A percentile compares a stretch with the other conserved stretches of the same genome.
Conservation (phyloP, 2,797 vertebrate species). For the Phoxinus dragarum region DNA sequence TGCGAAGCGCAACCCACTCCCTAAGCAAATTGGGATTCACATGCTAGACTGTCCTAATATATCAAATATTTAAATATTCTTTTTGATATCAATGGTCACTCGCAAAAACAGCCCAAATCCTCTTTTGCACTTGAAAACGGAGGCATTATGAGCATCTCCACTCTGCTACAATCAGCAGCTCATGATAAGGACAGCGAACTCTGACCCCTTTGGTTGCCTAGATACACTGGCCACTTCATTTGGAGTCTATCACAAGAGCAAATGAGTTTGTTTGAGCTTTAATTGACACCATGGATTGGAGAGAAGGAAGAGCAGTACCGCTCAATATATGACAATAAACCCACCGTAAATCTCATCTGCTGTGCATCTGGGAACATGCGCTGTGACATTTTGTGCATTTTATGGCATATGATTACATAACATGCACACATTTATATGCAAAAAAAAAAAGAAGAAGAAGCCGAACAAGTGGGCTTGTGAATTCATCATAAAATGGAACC, state of each 20-base stretch:
- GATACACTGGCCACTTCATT: constrained; percentile 66
- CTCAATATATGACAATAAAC: constrained; percentile 55
- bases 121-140: background rate
- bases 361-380: constrained; percentile 2
- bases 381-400: constrained; percentile 13
- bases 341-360: constrained; percentile 30
- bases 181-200: constrained; percentile 49
- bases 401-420: background rate
- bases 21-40: constrained; percentile 66
- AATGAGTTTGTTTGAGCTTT: constrained; percentile 76
- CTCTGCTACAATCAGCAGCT: constrained; percentile 46
- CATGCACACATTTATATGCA: background rate
- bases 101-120: background rate
- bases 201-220: constrained; percentile 59
- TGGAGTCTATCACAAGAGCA: constrained; percentile 69
- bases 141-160: constrained; percentile 45
- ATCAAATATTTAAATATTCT: constrained; percentile 11
- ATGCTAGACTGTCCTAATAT: constrained; percentile 3
- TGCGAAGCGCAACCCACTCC: constrained; percentile 48
- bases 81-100: constrained; percentile 2
- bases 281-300: constrained; percentile 58
- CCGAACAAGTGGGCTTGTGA: background rate
- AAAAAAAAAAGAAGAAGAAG: background rate
- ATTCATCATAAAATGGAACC: background rate
- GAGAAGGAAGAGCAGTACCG: constrained; percentile 57